Percentiles rank a stretch among this genome's conserved stretches.
Conservation (phyloP, 1,140 invertebrate species). For the Procambarus clarkii region DNA sequence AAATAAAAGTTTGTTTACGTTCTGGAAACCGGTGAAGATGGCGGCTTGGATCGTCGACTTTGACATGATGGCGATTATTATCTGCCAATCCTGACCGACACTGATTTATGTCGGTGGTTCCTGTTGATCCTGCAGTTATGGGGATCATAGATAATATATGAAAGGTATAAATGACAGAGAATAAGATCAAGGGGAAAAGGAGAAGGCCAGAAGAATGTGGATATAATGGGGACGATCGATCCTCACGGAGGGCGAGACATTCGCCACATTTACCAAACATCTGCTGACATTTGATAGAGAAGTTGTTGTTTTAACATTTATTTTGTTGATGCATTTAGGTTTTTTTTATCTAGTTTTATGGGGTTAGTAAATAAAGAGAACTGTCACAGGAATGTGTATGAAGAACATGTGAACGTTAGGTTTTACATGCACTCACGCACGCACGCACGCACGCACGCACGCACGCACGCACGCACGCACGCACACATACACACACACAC, state of each 20-base stretch:
- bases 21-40: neutral
- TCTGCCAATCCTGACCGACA: conserved; percentile 20
- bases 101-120: neutral
- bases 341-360: too few species aligned
- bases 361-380: too few species aligned
- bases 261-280: too few species aligned
- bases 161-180: conserved; percentile 26
- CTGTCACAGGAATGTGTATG: too few species aligned
- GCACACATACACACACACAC: neutral
- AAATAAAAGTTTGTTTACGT: conserved; percentile 1
- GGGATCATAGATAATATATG: conserved; percentile 42
- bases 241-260: too few species aligned
- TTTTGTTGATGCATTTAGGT: too few species aligned
- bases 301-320: too few species aligned
- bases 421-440: neutral
- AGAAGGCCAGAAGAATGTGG: neutral
- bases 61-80: conserved; percentile 19
- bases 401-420: too few species aligned
- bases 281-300: too few species aligned
- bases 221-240: too few species aligned
- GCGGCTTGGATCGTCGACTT: conserved; percentile 5
- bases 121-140: conserved; percentile 47
- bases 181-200: neutral
- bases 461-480: neutral
- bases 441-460: neutral